A percentile compares a stretch with the other conserved stretches of the same genome.
phyloP scores from a whole-genome alignment of 2,797 vertebrate genomes.

The Jordanella pulchra region DNA sequence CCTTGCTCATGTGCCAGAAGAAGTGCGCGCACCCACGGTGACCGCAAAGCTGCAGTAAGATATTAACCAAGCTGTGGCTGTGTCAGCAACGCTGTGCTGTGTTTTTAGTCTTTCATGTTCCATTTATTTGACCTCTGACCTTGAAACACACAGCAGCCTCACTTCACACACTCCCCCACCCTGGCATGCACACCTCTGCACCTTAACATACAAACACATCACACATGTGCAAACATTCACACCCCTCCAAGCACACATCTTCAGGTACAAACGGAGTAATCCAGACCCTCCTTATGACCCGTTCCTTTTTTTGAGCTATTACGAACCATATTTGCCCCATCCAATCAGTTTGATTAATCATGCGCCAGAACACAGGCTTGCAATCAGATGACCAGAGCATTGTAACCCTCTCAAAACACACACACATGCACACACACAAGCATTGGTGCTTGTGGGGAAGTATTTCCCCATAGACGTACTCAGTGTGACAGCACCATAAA shows the following conservation, averaged over 20 bases:
- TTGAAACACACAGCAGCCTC: constrained; percentile 59
- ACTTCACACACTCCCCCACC: constrained; percentile 37
- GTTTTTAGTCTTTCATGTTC: constrained; percentile 78
- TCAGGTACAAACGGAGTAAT: constrained; percentile 60
- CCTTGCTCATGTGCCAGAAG: constrained; percentile 18
- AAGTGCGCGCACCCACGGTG: constrained; percentile 36
- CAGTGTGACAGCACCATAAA: constrained; percentile 91
- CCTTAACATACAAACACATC: constrained; percentile 35
- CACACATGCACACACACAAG: constrained; percentile 35
- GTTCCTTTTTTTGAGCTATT: constrained; percentile 85
- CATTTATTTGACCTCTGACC: constrained; percentile 80
- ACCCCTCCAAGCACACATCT: constrained; percentile 39
- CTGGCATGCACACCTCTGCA: constrained; percentile 50
- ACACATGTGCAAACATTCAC: constrained; percentile 31
- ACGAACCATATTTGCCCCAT: constrained; percentile 87
- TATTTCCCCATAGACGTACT: constrained; percentile 87
- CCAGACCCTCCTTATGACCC: constrained; percentile 82
- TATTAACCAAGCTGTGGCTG: constrained; percentile 75
- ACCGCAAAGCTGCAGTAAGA: constrained; percentile 65
- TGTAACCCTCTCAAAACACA: constrained; percentile 45
- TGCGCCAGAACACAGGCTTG: constrained; percentile 84
- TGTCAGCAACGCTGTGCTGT: constrained; percentile 70
- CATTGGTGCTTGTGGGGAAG: constrained; percentile 73
- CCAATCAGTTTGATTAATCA: constrained; percentile 97
- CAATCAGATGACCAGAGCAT: constrained; percentile 87